Evolutionary conservation across 2,113 vertebrate genomes (phyloP), one percentile per base, ranked within the genome.

Genomic region (Sigmodon hispidus): DNA sequence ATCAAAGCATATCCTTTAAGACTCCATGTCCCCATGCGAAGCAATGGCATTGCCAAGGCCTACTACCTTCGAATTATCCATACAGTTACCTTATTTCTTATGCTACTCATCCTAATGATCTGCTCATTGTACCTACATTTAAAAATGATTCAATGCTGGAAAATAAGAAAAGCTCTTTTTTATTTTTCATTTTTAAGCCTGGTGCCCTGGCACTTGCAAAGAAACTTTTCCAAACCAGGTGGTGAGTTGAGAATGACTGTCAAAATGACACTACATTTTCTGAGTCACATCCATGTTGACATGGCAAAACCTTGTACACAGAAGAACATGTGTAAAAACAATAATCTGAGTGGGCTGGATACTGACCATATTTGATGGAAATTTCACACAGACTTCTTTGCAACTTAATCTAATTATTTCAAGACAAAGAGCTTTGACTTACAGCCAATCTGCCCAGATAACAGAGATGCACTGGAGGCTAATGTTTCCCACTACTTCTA

Each of bases 211-310:
- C 90, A 77, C 34, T 94, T 91, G 40, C 9, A 61, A 85, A 61
- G 59, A 93, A 65, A 6, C 45, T 83, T 94, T 95, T 80, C 90
- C n/a, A 81, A 93, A 67, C 70, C 76, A 86, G 61, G 48, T n/a
- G 17, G 65, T 90, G 24, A 94, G 43, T 40, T 67, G 83, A 57
- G 43, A 79, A 48, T 65, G 84, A 80, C 34, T 31, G 15, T 86
- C 67, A 65, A 91, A 67, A 43, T 0, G n/a, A 84, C 70, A 45
- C 19, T n/a, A 77, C 76, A 34, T 40, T 50, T 81, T 76, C 81
- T 81, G 75, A 97, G 34, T 97, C 89, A 87, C 26, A 76, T 90
- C 50, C 26, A 10, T 85, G 55, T 91, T 67, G 76, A 93, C 91
- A 36, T 87, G 94, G 86, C 9, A 21, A 79, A 91, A 65, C 70